Evolutionary conservation across 2,113 vertebrate genomes (phyloP), one percentile per base, ranked within the genome.

Genomic region (Amia ocellicauda): DNA sequence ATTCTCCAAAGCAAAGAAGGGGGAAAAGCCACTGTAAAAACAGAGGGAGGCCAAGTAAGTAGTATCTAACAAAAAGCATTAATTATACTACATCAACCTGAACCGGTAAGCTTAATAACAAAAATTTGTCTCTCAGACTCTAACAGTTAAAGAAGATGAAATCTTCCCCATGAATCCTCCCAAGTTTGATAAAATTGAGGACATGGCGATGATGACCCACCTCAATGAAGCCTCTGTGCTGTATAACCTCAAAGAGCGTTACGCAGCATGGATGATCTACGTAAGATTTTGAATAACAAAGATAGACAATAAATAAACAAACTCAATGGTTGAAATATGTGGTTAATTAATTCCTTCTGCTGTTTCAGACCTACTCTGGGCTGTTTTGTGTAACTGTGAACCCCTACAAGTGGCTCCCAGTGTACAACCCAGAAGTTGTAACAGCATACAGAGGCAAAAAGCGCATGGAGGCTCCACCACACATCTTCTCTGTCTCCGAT

Each of bases 241-340:
- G 66, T 90, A 86, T 61, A 90, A 90, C 86, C 92, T 96, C 80
- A 96, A 96, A 91, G 93, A 96, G 68, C 91, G 89, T 45, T 94
- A 94, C 0, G 88, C 88, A 36, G 81, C 91, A 59, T 95, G 94
- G 93, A 96, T 96, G 93, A 95, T 95, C 87, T 96, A 95, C 0
- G 93, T 95, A 78, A 86, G 88, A 67, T 28, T 55, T 40, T 17
- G n/a, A 41, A n/a, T 26, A 26, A 41, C 9, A 17, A 11, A 24
- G 5, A 36, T 7, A 36, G 31, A 36, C 31, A 36, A 7, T 36
- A 36, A 36, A 7, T 36, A 36, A 36, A n/a, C n/a, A n/a, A n/a
- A n/a, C n/a, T n/a, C 11, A 36, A 36, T 36, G 31, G 11, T 36
- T 36, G 5, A n/a, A n/a, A 36, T 36, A 36, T 36, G 31, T 36